A percentile compares a stretch with the other conserved stretches of the same genome.
Conservation (phyloP, 64 coral and sea anemone species). For the Dendronephthya gigantea region DNA sequence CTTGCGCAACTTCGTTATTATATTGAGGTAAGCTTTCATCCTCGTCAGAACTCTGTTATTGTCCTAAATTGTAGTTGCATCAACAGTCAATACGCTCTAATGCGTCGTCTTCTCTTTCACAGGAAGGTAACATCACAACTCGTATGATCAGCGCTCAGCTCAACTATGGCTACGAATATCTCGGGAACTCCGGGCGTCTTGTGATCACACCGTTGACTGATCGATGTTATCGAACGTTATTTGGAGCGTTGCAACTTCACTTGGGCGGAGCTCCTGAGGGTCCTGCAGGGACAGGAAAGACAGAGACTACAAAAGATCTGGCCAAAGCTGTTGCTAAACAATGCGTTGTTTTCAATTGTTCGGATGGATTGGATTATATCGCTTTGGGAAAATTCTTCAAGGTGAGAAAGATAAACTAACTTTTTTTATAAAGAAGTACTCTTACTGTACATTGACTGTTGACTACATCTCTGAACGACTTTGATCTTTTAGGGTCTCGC, state of each 20-base stretch:
- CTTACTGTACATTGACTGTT: not conserved
- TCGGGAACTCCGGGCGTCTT: slow-evolving; percentile 88
- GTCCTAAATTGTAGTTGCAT: too few species aligned
- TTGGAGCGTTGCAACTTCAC: slow-evolving; percentile 87
- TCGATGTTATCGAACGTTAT: slow-evolving; percentile 90
- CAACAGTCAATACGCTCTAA: not conserved
- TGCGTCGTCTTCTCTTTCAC: not conserved
- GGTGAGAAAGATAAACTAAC: slow-evolving; percentile 8
- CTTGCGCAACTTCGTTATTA: slow-evolving; percentile 86
- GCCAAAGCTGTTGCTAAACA: slow-evolving; percentile 91
- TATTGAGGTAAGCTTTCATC: slow-evolving; percentile 57
- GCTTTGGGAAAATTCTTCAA: slow-evolving; percentile 97
- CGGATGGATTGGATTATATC: slow-evolving; percentile 90
- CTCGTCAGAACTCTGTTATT: too few species aligned
- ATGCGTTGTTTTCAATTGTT: slow-evolving; percentile 94
- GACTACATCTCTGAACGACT: not conserved
- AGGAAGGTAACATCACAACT: slow-evolving; percentile 90
- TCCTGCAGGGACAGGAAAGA: slow-evolving; percentile 90
- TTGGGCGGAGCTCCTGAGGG: slow-evolving; percentile 87
- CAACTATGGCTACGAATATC: slow-evolving; percentile 85
- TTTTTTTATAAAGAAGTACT: not conserved
- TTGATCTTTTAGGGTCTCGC: slow-evolving; percentile 60
- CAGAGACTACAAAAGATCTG: slow-evolving; percentile 92
- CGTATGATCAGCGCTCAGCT: slow-evolving; percentile 96
- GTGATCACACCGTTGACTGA: slow-evolving; percentile 96